Evolutionary conservation across 2,113 vertebrate species (phyloP).

Genomic region (Zapus hudsonius): DNA sequence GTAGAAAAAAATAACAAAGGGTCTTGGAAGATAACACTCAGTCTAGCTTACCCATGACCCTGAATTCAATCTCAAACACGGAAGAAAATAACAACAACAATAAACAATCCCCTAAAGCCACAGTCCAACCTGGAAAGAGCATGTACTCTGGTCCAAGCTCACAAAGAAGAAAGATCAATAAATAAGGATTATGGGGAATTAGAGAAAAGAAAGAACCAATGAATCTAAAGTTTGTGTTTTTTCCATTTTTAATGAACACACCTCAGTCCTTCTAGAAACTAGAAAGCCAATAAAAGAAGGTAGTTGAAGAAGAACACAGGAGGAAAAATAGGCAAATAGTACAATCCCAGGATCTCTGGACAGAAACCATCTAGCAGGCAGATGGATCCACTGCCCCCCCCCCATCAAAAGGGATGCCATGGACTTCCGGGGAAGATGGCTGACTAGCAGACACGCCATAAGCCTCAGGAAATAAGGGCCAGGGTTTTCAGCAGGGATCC

Average conservation of each 20-base stretch:
- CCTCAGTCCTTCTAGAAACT: neutral
- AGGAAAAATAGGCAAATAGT: neutral
- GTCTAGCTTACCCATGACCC: neutral
- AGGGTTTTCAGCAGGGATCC: no score
- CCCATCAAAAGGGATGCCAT: no score
- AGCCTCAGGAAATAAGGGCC: no score
- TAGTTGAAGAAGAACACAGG: neutral
- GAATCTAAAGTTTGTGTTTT: neutral
- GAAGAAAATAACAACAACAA: neutral
- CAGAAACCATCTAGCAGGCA: neutral
- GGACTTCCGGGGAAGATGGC: no score
- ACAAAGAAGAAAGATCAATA: neutral
- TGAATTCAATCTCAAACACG: neutral
- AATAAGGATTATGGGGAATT: neutral
- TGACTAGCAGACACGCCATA: no score
- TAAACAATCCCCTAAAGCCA: neutral
- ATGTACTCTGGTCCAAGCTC: neutral
- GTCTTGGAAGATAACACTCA: neutral
- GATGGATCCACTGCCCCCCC: neutral
- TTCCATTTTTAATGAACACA: neutral
- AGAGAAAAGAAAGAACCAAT: neutral
- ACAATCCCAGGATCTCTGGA: neutral
- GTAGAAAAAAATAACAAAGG: neutral
- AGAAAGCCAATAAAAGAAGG: neutral
- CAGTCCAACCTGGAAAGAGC: neutral